Evolutionary conservation across 2,888 invertebrate species (phyloP).

Genomic region (Scaptomyza cyrtandrae): DNA sequence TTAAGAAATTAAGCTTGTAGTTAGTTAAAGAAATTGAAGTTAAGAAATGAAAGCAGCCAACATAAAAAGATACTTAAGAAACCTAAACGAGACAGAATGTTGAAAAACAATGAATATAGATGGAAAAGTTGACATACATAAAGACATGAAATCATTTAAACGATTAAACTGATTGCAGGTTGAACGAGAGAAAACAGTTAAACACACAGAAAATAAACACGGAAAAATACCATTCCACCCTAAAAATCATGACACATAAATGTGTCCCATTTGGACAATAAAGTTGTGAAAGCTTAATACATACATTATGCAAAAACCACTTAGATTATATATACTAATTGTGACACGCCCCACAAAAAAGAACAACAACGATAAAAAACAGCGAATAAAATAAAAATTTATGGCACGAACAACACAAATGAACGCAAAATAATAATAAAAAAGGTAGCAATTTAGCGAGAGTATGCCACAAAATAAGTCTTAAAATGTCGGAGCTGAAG

Average conservation of each 20-base stretch:
- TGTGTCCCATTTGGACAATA: constrained; percentile 34
- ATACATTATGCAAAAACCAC: constrained; percentile 41
- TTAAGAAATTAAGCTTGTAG: constrained; percentile 17
- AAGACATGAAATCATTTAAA: not conserved
- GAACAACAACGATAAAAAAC: constrained; percentile 41
- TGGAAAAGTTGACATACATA: no score
- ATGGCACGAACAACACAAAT: constrained; percentile 54
- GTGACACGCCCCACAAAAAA: constrained; percentile 43
- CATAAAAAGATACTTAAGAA: no score
- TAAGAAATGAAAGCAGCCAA: constrained; percentile 7
- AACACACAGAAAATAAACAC: not conserved
- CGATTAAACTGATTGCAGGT: constrained; percentile 8
- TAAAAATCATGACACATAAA: constrained; percentile 7
- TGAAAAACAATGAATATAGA: not conserved
- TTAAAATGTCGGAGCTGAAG: constrained; percentile 50
- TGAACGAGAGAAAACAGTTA: not conserved
- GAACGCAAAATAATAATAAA: constrained; percentile 3
- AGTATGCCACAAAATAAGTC: constrained; percentile 62
- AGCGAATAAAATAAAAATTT: constrained; percentile 59
- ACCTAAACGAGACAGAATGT: not conserved
- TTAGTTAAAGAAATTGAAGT: constrained; percentile 14
- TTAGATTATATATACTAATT: constrained; percentile 54
- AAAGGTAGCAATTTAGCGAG: constrained; percentile 27
- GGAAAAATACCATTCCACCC: not conserved
- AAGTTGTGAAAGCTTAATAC: constrained; percentile 27